A percentile compares a stretch with the other conserved stretches of the same genome.
These are phyloP conservation scores for Philaethria dido DNA, from an alignment of 2,888 invertebrate genomes.

Conservation along the genomic window DNA sequence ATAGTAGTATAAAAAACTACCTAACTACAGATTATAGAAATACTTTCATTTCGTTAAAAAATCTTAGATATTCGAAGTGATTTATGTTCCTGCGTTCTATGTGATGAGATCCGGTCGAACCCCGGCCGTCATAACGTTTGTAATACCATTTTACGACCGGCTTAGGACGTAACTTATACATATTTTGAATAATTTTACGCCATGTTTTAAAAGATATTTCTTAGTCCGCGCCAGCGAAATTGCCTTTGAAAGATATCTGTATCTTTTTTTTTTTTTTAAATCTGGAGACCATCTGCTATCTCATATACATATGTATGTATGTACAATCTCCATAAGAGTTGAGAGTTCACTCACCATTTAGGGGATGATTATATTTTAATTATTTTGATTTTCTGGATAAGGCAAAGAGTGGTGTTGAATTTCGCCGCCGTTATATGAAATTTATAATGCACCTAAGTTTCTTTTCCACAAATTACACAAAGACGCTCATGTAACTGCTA, in stretches of 20 bases:
- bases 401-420: conserved; percentile 61
- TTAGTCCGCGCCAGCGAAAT: conserved; percentile 60
- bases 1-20: too few species aligned
- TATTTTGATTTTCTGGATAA: too few species aligned
- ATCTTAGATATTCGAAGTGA: conserved; percentile 75
- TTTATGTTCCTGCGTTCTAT: conserved; percentile 69
- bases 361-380: too few species aligned
- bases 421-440: conserved; percentile 35
- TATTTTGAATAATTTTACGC: conserved; percentile 79
- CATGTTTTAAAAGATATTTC: conserved; percentile 72
- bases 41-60: conserved; percentile 60
- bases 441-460: too few species aligned
- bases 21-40: too few species aligned
- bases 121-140: conserved; percentile 77
- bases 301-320: not conserved
- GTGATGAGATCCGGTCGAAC: conserved; percentile 77
- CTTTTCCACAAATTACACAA: too few species aligned
- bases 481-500: too few species aligned
- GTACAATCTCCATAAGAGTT: not conserved
- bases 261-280: conserved; percentile 45
- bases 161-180: conserved; percentile 79
- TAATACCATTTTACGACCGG: conserved; percentile 79
- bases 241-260: conserved; percentile 54
- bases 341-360: too few species aligned
- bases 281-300: not conserved